phyloP scores from a whole-genome alignment of 2,113 vertebrate species.

The Reinhardtius hippoglossoides region DNA sequence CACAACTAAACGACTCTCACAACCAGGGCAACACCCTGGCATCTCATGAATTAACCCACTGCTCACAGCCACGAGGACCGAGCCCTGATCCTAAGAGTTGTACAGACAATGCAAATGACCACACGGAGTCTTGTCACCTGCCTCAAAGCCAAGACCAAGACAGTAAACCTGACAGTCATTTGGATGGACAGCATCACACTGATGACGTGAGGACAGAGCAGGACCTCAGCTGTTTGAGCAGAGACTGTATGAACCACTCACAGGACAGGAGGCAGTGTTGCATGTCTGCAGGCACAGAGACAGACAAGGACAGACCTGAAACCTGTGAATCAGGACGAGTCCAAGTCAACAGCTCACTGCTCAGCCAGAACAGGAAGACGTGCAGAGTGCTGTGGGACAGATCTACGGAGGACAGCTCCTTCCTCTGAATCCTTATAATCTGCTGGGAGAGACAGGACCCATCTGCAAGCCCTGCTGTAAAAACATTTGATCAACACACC shows the following conservation, averaged over 20 bases:
- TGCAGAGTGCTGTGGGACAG: slow-evolving; percentile 65
- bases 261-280: slow-evolving; percentile 3
- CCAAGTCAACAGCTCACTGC: not conserved
- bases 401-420: slow-evolving; percentile 58
- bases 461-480: not conserved
- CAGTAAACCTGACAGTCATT: slow-evolving; percentile 1
- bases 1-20: slow-evolving; percentile 64
- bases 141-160: not conserved
- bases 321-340: slow-evolving; percentile 18
- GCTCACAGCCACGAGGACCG: not conserved
- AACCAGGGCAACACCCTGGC: slow-evolving; percentile 48
- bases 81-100: not conserved
- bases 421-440: slow-evolving; percentile 35
- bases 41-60: slow-evolving; percentile 43
- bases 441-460: too few species aligned
- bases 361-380: slow-evolving; percentile 12
- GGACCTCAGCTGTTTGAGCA: not conserved
- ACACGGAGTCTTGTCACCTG: not conserved
- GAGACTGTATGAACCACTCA: not conserved
- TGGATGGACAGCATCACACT: slow-evolving; percentile 1
- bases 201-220: slow-evolving; percentile 11
- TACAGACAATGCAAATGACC: slow-evolving; percentile 22
- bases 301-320: slow-evolving; percentile 5
- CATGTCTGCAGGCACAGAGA: slow-evolving; percentile 19
- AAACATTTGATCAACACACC: not conserved